phyloP scores from a whole-genome alignment of 35 echinoderm and acorn worm genomes.

The Chiridota heheva region DNA sequence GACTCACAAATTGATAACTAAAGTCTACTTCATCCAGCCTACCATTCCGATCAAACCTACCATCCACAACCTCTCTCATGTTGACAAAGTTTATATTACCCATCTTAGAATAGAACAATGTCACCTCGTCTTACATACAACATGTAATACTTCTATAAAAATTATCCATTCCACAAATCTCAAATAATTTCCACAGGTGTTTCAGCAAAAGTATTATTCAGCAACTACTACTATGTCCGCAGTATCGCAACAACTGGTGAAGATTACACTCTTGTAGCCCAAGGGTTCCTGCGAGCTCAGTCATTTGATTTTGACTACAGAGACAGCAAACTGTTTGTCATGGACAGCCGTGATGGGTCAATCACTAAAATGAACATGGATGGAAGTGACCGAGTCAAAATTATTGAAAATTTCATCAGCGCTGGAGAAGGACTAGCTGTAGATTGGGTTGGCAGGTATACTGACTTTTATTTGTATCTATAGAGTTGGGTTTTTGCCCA shows the following conservation, averaged over 20 bases:
- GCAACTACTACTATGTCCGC: constrained; percentile 77
- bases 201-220: no score
- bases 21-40: no score
- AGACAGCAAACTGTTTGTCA: constrained; percentile 36
- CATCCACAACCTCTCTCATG: no score
- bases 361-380: constrained; percentile 71
- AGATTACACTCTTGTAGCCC: constrained; percentile 63
- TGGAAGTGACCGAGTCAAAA: constrained; percentile 51
- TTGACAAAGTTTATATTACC: no score
- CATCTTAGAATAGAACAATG: no score
- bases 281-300: constrained; percentile 45
- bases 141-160: no score
- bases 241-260: constrained; percentile 43
- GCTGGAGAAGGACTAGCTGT: constrained; percentile 75
- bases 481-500: not conserved
- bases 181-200: no score
- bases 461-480: not conserved
- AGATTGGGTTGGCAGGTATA: constrained; percentile 83
- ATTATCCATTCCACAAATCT: no score
- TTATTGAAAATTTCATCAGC: constrained; percentile 48
- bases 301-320: constrained; percentile 64
- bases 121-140: no score
- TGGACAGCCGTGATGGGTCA: constrained; percentile 16
- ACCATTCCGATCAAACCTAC: no score
- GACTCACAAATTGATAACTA: no score